These are phyloP conservation scores for Meriones unguiculatus DNA, from an alignment of 2,113 vertebrate species.

Conservation along the genomic window DNA sequence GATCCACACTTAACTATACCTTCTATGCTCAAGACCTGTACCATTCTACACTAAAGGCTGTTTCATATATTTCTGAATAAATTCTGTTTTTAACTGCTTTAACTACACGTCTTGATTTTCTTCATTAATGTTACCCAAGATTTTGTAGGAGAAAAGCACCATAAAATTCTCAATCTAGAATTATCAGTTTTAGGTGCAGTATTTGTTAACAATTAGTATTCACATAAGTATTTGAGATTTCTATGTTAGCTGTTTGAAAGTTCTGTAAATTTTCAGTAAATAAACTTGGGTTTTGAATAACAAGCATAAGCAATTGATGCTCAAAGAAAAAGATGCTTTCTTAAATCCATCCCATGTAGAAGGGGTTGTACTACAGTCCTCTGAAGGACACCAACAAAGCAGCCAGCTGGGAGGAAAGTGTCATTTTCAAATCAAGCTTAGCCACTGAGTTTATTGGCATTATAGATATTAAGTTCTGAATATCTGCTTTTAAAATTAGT, in stretches of 20 bases:
- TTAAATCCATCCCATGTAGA: constrained; percentile 34
- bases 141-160: not conserved
- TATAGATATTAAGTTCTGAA: not conserved
- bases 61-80: not conserved
- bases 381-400: not conserved
- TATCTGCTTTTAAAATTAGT: not conserved
- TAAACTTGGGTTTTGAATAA: not conserved
- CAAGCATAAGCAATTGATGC: constrained; percentile 36
- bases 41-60: not conserved
- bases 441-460: not conserved
- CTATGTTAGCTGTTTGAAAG: not conserved
- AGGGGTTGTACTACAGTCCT: not conserved
- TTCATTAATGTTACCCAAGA: not conserved
- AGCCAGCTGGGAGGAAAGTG: constrained; percentile 23
- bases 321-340: not conserved
- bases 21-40: not conserved
- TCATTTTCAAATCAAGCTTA: constrained; percentile 19
- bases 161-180: not conserved
- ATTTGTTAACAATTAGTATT: not conserved
- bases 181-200: not conserved
- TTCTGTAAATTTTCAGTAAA: not conserved
- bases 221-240: not conserved
- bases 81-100: not conserved
- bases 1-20: not conserved
- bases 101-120: not conserved